phyloP scores from a whole-genome alignment of 2,113 vertebrate species.

The Axis porcinus region DNA sequence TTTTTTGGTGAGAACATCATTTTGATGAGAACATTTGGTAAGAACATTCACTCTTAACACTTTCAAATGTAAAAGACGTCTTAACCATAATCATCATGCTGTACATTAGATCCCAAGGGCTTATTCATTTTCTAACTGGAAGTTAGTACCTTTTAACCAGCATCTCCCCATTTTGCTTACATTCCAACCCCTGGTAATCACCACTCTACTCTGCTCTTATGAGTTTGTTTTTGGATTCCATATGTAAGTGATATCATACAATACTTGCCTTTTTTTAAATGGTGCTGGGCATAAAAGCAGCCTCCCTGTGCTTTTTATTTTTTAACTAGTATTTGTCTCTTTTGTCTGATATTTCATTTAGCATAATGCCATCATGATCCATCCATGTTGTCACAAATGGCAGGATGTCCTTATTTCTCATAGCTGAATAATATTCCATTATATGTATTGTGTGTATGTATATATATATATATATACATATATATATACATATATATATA shows the following conservation, averaged over 20 bases:
- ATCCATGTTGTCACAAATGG: not conserved
- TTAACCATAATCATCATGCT: not conserved
- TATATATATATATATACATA: too few relatives aligned
- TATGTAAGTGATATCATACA: not conserved
- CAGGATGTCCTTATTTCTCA: not conserved
- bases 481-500: too few relatives aligned
- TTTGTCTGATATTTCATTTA: not conserved
- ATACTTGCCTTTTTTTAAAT: not conserved
- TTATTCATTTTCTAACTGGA: not conserved
- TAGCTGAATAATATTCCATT: not conserved
- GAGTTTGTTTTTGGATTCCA: not conserved
- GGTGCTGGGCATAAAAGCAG: not conserved
- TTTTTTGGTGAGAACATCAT: not conserved
- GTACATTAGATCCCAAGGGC: not conserved
- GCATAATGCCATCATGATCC: not conserved
- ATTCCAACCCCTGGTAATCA: not conserved
- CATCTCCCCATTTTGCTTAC: not conserved
- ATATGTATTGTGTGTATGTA: not conserved
- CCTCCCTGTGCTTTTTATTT: not conserved
- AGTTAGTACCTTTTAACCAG: not conserved
- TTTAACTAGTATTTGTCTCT: not conserved
- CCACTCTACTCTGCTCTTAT: not conserved
- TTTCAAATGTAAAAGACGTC: not conserved
- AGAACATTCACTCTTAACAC: not conserved
- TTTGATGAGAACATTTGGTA: not conserved